Percentiles rank a stretch among this genome's conserved stretches.
These are phyloP conservation scores for Phalacrocorax brasilianus DNA, from an alignment of 2,113 vertebrate species.

Conservation along the genomic window DNA sequence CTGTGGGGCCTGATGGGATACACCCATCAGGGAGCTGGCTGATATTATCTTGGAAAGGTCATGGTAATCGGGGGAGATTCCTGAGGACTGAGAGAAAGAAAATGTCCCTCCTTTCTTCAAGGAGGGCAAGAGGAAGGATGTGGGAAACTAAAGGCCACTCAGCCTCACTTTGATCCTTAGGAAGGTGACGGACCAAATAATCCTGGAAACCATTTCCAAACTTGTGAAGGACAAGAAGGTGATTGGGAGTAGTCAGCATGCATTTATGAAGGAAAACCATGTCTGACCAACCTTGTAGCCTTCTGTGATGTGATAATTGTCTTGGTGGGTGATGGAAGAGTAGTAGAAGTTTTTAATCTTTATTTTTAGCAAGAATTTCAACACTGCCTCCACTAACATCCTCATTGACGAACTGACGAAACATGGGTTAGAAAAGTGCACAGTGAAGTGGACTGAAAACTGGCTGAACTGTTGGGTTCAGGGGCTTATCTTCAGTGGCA, in stretches of 20 bases:
- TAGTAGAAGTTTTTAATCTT: not conserved
- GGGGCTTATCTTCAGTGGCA: not conserved
- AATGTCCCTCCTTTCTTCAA: not conserved
- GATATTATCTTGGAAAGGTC: not conserved
- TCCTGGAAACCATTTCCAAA: not conserved
- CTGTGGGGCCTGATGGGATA: not conserved
- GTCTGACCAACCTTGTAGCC: not conserved
- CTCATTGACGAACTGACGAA: not conserved
- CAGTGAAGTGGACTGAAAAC: not conserved
- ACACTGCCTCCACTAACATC: not conserved
- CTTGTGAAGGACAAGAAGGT: not conserved
- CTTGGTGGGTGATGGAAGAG: not conserved
- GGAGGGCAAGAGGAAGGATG: not conserved
- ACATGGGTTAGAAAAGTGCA: not conserved
- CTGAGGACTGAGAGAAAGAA: not conserved
- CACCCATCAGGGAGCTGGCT: not conserved
- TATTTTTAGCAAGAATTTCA: not conserved
- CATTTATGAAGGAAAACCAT: not conserved
- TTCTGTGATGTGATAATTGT: not conserved
- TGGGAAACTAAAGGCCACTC: not conserved
- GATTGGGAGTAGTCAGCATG: not conserved
- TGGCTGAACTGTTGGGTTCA: not conserved
- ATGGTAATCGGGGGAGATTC: not conserved
- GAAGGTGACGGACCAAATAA: not conserved
- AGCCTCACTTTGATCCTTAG: not conserved